Base-by-base conservation (phyloP, 2,888 invertebrate species). In the Cyclophora albipunctata region DNA sequence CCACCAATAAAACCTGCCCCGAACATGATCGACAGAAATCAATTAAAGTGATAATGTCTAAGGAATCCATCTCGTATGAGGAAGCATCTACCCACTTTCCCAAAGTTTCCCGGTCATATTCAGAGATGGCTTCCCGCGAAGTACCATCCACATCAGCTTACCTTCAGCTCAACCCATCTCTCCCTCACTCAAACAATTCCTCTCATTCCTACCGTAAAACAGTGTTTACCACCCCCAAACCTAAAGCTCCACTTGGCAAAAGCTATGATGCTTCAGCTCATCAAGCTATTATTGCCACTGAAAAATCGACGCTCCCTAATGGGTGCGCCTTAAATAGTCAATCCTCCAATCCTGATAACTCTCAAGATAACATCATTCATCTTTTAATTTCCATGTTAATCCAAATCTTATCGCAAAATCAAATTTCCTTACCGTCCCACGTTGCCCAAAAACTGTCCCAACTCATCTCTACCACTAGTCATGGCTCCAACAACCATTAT, bases 31-130 rank as follows among this genome's bases (percentile, higher is more conserved):
- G 59, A 3, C 59, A 60, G 45, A 55, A 54, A 42, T 3, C 44
- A 0, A 63, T 63, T 2, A 63, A 63, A 51, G 5, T 44, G 2
- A 5, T 47, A 0, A 63, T 59, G 61, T 54, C 63, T 2, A 34
- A 55, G n/a, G 51, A 60, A 34, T 49, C 49, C 6, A 49, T 60
- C 0, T 57, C 59, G 0, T 63, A 58, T 37, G 3, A 40, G 3
- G 58, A 61, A 6, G 60, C 60, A 1, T 53, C 47, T 5, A 5
- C 43, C 40, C 45, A 47, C 5, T 34, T 34, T 5, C 34, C 47
- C n/a, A 47, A 34, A 34, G n/a, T 34, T 3, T 7, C 35, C 5
- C 7, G 42, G 7, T n/a, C 7, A 3, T 47, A 34, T 7, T 40
- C 40, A 5, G 42, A 47, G 7, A 42, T 47, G 34, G 42, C 42